Percentiles rank a stretch among this genome's conserved stretches.
Conservation (phyloP, 2,797 vertebrate genomes). For the Natrix natrix region DNA sequence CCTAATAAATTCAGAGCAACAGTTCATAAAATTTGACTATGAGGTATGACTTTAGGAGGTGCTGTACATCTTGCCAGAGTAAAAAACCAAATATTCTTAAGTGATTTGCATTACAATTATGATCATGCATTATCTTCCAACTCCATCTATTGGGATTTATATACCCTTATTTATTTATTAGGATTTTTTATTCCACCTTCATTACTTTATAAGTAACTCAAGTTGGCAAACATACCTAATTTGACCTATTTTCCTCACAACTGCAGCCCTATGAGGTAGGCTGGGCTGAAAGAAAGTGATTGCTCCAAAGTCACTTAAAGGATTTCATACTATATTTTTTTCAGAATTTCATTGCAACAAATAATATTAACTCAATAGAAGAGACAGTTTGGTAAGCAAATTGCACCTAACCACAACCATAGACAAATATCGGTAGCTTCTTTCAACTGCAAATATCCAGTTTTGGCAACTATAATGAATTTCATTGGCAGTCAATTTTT, state of each 20-base stretch:
- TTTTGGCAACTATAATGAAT: neutral
- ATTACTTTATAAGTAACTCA: neutral
- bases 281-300: too few species aligned
- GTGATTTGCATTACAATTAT: neutral
- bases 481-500: neutral
- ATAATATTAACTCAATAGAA: neutral
- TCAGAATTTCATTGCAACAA: neutral
- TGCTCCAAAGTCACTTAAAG: neutral
- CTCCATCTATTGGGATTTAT: neutral
- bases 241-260: neutral
- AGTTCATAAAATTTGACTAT: neutral
- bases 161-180: neutral
- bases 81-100: neutral
- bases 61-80: neutral
- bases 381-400: neutral
- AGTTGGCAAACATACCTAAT: neutral
- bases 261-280: too few species aligned
- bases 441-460: neutral
- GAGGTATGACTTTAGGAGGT: neutral
- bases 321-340: neutral
- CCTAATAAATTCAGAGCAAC: neutral
- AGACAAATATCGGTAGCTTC: neutral
- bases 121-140: neutral
- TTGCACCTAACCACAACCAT: neutral
- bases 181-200: neutral